Percentiles rank a stretch among this genome's conserved stretches.
Conservation (phyloP, 2,113 vertebrate genomes). For the Actenoides lindsayi region DNA sequence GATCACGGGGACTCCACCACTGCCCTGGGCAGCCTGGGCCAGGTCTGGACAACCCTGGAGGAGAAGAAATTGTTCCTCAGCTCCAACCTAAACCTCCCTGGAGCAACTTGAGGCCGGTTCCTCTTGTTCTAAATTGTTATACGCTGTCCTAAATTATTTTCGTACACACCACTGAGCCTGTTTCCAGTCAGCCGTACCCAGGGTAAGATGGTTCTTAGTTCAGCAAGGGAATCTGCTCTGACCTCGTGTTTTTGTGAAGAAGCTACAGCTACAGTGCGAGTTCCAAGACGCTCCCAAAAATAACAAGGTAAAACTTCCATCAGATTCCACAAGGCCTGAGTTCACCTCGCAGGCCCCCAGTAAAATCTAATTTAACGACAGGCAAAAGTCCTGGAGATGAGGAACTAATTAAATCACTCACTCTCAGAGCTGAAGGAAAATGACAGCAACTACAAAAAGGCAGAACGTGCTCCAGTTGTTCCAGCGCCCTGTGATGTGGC, state of each 20-base stretch:
- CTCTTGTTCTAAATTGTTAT: neutral
- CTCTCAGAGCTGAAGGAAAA: neutral
- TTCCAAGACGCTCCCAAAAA: neutral
- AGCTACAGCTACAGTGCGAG: neutral
- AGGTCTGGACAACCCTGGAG: neutral
- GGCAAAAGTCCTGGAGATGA: neutral
- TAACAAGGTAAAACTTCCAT: neutral
- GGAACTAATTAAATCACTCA: conserved; percentile 15
- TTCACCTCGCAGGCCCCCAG: neutral
- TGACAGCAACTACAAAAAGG: neutral
- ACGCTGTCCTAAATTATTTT: neutral
- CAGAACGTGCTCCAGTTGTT: neutral
- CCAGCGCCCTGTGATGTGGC: neutral
- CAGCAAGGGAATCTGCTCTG: neutral
- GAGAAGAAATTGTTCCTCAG: neutral
- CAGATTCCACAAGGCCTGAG: neutral
- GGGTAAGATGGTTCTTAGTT: neutral
- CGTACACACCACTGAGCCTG: accelerated
- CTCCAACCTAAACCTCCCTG: neutral
- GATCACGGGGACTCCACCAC: neutral
- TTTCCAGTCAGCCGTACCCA: neutral
- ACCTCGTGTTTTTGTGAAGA: neutral
- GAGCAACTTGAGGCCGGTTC: neutral
- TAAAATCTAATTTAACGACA: neutral
- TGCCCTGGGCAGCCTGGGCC: neutral